Base-by-base conservation (phyloP, 2,888 invertebrate genomes). In the Dicranocentrus wangi region DNA sequence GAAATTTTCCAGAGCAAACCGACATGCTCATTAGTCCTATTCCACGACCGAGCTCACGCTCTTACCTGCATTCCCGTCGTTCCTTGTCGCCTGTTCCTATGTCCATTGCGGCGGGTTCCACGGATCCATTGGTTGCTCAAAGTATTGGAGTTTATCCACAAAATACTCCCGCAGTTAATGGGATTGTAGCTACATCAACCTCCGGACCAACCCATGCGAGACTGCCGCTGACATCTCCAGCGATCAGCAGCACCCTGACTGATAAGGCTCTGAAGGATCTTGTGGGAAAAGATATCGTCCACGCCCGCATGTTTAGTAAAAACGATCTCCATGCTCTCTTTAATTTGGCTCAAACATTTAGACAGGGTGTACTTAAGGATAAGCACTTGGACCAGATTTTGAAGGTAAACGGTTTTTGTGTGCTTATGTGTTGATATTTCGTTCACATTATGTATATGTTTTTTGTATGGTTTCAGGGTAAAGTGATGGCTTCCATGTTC, bases 401-500 rank as follows among this genome's bases (percentile, higher is more conserved):
- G 43, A 93, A 93, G 88, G 92, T 92, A 88, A 82, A 19, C 17
- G 23, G 3, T 10, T 27, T 5, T 42, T 58, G 3, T 19, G 21
- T 21, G 10, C 8, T 17, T 10, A 19, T 8, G 39, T 39, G 13
- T 39, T 39, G 7, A 8, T 39, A 39, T 8, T 39, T 39, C 39
- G 39, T 8, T 39, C 8, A 39, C 39, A 39, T 39, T 39, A 8
- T 39, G 13, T 39, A 8, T 13, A 39, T 39, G 7, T 39, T 60
- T 73, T 42, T 70, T 80, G 42, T 8, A 5, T 51, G 19, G 2
- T 39, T 71, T 70, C 87, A 92, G 91, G 98, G 98, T 51, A 97
- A 97, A 90, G 91, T 98, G 1, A 94, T 99, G 95, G 95, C 97
- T 1, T 95, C 95, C 0, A 93, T 99, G 88, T 99, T 99, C 89